phyloP scores from a whole-genome alignment of 2,888 invertebrate species.

The Aphodius granarius region DNA sequence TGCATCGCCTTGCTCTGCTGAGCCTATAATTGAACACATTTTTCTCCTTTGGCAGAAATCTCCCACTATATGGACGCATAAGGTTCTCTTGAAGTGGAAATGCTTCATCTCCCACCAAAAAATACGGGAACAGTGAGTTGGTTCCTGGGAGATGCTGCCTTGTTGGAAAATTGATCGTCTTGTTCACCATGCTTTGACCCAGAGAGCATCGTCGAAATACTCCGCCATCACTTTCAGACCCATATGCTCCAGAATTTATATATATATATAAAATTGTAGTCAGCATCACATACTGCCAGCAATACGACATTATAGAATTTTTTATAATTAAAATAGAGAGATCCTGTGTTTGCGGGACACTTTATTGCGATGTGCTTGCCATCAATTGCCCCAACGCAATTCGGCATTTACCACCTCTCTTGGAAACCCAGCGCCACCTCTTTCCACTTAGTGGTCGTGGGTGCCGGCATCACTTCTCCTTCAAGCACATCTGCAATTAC shows the following conservation, averaged over 20 bases:
- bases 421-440: constrained; percentile 37
- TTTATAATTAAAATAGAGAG: constrained; percentile 44
- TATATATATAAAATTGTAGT: constrained; percentile 42
- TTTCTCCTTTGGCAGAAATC: constrained; percentile 28
- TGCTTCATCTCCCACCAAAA: constrained; percentile 41
- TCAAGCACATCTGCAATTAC: constrained; percentile 36
- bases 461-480: constrained; percentile 27
- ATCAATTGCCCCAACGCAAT: constrained; percentile 40
- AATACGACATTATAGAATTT: constrained; percentile 40
- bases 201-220: constrained; percentile 33
- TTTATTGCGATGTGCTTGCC: constrained; percentile 41
- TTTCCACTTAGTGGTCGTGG: constrained; percentile 37
- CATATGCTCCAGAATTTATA: constrained; percentile 42
- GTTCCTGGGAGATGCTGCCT: constrained; percentile 34
- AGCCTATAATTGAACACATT: constrained; percentile 29
- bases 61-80: constrained; percentile 32
- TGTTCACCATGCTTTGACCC: constrained; percentile 28
- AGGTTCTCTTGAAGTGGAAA: constrained; percentile 34
- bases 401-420: constrained; percentile 34
- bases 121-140: constrained; percentile 34
- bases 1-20: constrained; percentile 26
- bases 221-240: constrained; percentile 43
- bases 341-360: constrained; percentile 38
- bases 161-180: constrained; percentile 33
- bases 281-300: constrained; percentile 40